Base-by-base conservation (phyloP, 1,140 invertebrate species). In the Proales similis region DNA sequence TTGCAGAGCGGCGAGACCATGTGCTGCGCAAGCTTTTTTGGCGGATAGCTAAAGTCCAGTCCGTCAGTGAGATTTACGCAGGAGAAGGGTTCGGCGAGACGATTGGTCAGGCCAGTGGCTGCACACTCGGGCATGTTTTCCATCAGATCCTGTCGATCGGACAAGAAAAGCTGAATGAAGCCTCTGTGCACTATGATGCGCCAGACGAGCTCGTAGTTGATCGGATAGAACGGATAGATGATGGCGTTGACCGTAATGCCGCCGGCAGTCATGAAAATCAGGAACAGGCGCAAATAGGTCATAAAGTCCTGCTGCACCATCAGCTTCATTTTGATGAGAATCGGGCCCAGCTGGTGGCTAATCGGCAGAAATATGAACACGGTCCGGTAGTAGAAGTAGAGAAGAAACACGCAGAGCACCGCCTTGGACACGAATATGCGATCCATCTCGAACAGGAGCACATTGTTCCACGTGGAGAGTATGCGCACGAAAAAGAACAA, bases 261-360 rank as follows among this genome's bases (percentile, higher is more conserved):
- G 22, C 74, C 71, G 42, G 71, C 72, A 24, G 77, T 69, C 65
- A 78, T 71, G 17, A 77, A 71, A 6, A 78, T 69, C n/a, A 75
- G 57, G 20, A 75, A 75, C 70, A 78, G 73, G 4, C 71, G 65
- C 39, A 78, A 70, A 67, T 77, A 78, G 22, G 73, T 70, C 11
- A 73, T 64, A 67, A 78, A 77, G 65, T 78, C 77, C 46, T 74
- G 19, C 66, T 69, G 64, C 57, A 78, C 74, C 77, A 78, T 77
- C 51, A 71, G 65, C 39, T 69, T 72, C 24, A 78, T 73, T 42
- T 73, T 68, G 47, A 77, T 72, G 0, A 78, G 61, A 63, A 77
- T 70, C 4, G 74, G 76, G 39, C 76, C 77, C 3, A 78, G 66
- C 0, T 74, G 77, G 5, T 73, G 73, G 46, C 74, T 77, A 24